A percentile compares a stretch with the other conserved stretches of the same genome.
Conservation (phyloP, 2,797 vertebrate species). For the Sciaenops ocellatus region DNA sequence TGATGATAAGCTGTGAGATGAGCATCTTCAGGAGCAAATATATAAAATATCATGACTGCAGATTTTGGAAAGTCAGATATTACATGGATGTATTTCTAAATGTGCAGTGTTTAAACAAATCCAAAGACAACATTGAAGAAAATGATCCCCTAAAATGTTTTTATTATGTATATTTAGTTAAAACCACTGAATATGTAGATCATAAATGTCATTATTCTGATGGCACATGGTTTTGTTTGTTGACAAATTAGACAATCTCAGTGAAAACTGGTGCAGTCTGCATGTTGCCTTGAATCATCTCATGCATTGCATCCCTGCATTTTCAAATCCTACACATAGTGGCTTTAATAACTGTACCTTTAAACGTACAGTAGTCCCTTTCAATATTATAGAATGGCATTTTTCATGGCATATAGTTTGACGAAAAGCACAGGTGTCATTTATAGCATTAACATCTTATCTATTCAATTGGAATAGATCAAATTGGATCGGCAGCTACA, state of each 20-base stretch:
- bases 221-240: neutral
- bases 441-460: neutral
- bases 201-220: neutral
- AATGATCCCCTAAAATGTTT: neutral
- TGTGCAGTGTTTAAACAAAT: neutral
- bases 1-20: neutral
- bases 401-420: neutral
- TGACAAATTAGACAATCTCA: neutral
- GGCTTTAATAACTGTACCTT: neutral
- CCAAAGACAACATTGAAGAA: neutral
- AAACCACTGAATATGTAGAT: neutral
- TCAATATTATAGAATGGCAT: neutral
- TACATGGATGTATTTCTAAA: neutral
- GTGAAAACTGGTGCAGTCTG: neutral
- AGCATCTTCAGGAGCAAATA: slow-evolving; percentile 5
- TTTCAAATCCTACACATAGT: neutral
- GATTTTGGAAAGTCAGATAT: neutral
- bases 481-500: neutral
- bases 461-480: too few species aligned
- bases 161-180: neutral
- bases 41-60: neutral
- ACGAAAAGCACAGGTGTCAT: neutral
- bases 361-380: neutral
- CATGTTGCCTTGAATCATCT: neutral
- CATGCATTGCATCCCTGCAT: too few species aligned